These are phyloP conservation scores for Cephalopholis sonnerati DNA, from an alignment of 2,113 vertebrate species.

Conservation along the genomic window DNA sequence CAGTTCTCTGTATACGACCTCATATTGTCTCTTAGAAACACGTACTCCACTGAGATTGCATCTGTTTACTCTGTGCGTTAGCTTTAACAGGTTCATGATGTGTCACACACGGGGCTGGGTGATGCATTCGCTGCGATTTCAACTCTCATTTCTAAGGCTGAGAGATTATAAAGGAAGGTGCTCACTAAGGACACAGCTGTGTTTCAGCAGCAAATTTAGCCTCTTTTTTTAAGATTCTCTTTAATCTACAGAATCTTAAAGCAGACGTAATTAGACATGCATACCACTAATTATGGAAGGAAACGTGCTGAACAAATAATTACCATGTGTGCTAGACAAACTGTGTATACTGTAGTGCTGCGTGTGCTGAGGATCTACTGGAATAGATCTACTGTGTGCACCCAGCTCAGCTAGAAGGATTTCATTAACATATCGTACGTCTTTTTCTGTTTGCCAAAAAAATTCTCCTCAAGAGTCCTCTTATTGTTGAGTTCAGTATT, in stretches of 20 bases:
- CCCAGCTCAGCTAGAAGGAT: slow-evolving; percentile 47
- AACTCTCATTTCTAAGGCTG: slow-evolving; percentile 45
- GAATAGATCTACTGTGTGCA: slow-evolving; percentile 45
- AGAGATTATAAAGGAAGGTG: slow-evolving; percentile 38
- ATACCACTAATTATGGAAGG: slow-evolving; percentile 61
- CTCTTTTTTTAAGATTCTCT: slow-evolving; percentile 22
- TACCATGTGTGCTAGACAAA: slow-evolving; percentile 39
- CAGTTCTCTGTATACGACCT: slow-evolving; percentile 19
- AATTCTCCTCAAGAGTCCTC: slow-evolving; percentile 50
- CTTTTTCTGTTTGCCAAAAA: slow-evolving; percentile 72
- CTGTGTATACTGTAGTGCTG: slow-evolving; percentile 30
- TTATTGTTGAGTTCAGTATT: slow-evolving; percentile 58
- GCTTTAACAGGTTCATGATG: slow-evolving; percentile 23
- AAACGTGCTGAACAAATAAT: slow-evolving; percentile 36
- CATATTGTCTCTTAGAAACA: slow-evolving; percentile 13
- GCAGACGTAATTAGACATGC: slow-evolving; percentile 30
- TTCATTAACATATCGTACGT: slow-evolving; percentile 39
- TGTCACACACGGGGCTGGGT: slow-evolving; percentile 33
- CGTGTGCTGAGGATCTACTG: slow-evolving; percentile 53
- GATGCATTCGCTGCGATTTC: slow-evolving; percentile 30
- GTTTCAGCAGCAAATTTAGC: slow-evolving; percentile 46
- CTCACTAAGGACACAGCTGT: slow-evolving; percentile 47
- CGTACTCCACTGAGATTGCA: slow-evolving; percentile 48
- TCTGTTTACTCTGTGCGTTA: slow-evolving; percentile 28
- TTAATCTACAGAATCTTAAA: slow-evolving; percentile 39